Evolutionary conservation across 2,888 invertebrate species (phyloP).

Genomic region (Eulithis testata): DNA sequence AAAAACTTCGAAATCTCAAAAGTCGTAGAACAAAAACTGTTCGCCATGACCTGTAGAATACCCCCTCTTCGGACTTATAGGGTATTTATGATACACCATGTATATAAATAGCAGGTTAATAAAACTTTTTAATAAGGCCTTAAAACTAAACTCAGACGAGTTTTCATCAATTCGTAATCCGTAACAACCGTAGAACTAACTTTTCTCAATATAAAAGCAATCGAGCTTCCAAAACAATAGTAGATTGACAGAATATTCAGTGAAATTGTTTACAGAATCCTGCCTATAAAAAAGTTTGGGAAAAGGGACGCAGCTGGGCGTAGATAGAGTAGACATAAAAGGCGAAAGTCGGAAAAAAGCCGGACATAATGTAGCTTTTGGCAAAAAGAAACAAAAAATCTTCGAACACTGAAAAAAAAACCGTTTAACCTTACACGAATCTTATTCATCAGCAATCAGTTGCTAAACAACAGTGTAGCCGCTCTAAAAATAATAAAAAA

Average conservation of each 20-base stretch:
- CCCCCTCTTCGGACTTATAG: no score
- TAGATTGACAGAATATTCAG: constrained; percentile 55
- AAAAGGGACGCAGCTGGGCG: constrained; percentile 36
- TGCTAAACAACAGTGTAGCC: no score
- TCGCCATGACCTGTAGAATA: no score
- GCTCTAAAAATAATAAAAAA: no score
- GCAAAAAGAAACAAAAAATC: no score
- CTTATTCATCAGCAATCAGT: no score
- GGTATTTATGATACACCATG: no score
- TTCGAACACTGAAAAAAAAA: no score
- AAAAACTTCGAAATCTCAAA: no score
- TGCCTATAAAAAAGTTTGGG: constrained; percentile 54
- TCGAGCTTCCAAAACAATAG: constrained; percentile 48
- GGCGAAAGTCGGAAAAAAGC: neutral
- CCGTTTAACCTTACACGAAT: no score
- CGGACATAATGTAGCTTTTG: neutral
- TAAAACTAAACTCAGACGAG: neutral
- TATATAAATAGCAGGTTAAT: neutral
- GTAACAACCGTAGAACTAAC: constrained; percentile 17
- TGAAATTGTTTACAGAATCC: constrained; percentile 47
- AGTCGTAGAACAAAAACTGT: no score
- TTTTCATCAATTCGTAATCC: constrained; percentile 2
- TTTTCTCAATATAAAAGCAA: constrained; percentile 31
- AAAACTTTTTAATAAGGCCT: neutral
- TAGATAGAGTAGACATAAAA: neutral